Percentiles rank a stretch among this genome's conserved stretches.
Evolutionary conservation across 1,140 invertebrate species (phyloP).

Genomic region (Micrasema longulum): DNA sequence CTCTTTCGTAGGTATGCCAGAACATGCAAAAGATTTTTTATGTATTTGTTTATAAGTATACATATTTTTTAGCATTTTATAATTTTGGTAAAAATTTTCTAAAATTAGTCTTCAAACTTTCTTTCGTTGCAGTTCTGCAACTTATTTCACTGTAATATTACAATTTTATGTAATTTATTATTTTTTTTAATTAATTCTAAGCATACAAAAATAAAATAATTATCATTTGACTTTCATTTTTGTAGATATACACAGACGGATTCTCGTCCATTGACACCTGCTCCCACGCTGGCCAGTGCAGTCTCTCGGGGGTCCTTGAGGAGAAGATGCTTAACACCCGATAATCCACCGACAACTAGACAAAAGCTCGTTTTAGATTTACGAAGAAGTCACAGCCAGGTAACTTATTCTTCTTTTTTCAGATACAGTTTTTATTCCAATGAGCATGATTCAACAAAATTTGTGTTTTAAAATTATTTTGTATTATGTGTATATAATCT

Average conservation of each 20-base stretch:
- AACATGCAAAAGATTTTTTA: not conserved
- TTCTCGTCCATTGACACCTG: slow-evolving; percentile 80
- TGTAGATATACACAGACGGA: slow-evolving; percentile 82
- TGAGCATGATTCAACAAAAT: too few species aligned
- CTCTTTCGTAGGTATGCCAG: slow-evolving; percentile 49
- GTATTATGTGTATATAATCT: too few species aligned
- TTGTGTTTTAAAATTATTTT: too few species aligned
- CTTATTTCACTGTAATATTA: not conserved
- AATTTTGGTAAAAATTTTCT: too few species aligned
- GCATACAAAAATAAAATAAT: not conserved
- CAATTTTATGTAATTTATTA: not conserved
- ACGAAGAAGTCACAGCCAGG: slow-evolving; percentile 71
- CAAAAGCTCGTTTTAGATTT: slow-evolving; percentile 68
- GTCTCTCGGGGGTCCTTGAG: slow-evolving; percentile 62
- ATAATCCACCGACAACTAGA: slow-evolving; percentile 62
- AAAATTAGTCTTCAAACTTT: too few species aligned
- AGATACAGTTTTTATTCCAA: too few species aligned
- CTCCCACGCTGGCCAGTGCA: slow-evolving; percentile 76
- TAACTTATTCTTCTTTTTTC: too few species aligned
- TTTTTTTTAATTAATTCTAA: not conserved
- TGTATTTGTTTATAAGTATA: too few species aligned
- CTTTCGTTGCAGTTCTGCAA: too few species aligned
- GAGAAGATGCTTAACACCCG: slow-evolving; percentile 64
- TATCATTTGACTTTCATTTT: not conserved
- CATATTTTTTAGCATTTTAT: too few species aligned